These are phyloP conservation scores for Aphodius sticticus DNA, from an alignment of 2,888 invertebrate genomes.

Conservation along the genomic window DNA sequence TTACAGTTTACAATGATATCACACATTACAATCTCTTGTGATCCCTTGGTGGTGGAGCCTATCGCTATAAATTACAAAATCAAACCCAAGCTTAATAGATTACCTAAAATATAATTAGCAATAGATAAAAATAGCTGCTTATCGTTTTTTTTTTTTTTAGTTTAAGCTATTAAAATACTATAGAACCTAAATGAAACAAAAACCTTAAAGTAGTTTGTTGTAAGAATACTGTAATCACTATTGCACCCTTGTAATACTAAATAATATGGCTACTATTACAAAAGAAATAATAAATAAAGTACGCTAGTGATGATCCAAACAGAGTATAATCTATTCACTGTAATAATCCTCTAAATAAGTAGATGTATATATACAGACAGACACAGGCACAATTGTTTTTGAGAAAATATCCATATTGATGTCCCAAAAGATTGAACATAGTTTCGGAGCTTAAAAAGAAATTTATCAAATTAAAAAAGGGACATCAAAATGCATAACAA, in stretches of 20 bases:
- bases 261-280: not conserved
- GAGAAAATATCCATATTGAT: too few relatives aligned
- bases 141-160: too few relatives aligned
- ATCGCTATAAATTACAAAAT: not conserved
- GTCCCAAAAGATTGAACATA: too few relatives aligned
- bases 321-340: not conserved
- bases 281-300: not conserved
- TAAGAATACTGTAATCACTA: conserved; percentile 4
- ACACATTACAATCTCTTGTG: too few relatives aligned
- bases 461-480: too few relatives aligned
- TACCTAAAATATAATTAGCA: not conserved
- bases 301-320: not conserved
- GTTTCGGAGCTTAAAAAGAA: too few relatives aligned
- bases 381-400: too few relatives aligned
- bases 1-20: not conserved
- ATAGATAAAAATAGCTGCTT: conserved; percentile 12
- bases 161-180: not conserved
- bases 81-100: too few relatives aligned
- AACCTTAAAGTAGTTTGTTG: not conserved
- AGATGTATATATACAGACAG: not conserved
- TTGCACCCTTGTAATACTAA: not conserved
- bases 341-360: not conserved
- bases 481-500: too few relatives aligned
- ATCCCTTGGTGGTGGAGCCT: too few relatives aligned
- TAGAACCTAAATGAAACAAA: not conserved